Evolutionary conservation across 2,797 vertebrate species (phyloP).

Genomic region (Bovichtus variegatus): DNA sequence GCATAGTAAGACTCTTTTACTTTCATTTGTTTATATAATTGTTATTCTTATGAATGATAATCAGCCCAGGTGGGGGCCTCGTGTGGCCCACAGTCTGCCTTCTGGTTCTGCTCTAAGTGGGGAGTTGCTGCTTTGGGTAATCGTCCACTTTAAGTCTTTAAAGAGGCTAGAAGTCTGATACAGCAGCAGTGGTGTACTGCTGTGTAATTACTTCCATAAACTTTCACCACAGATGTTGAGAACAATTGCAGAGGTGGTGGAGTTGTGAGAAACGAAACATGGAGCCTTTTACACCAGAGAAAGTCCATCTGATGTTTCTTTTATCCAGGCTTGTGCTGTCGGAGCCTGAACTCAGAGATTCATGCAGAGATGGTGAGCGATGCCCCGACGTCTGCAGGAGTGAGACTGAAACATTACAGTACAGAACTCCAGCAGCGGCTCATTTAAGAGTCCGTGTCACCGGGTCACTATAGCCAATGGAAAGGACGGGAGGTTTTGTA

Average conservation of each 20-base stretch:
- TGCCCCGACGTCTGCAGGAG: no score
- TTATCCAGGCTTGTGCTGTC: no score
- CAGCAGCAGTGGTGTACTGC: constrained; percentile 43
- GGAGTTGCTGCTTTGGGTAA: constrained; percentile 41
- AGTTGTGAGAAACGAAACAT: neutral
- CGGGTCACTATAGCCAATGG: no score
- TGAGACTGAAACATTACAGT: no score
- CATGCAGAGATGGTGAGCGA: constrained; percentile 41
- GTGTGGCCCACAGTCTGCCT: constrained; percentile 1
- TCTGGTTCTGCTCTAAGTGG: constrained; percentile 17
- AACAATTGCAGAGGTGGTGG: constrained; percentile 12
- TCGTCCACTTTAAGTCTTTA: constrained; percentile 53
- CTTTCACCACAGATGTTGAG: constrained; percentile 33
- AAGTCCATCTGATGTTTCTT: constrained; percentile 1
- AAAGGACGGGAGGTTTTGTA: no score
- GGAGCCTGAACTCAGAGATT: constrained; percentile 13
- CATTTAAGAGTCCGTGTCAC: no score
- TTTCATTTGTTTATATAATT: neutral
- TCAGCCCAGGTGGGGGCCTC: neutral
- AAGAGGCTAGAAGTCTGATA: constrained; percentile 44
- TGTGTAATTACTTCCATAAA: constrained; percentile 52
- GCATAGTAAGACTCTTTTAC: no score
- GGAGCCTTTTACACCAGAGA: neutral
- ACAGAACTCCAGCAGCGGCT: no score
- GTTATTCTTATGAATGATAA: neutral